A percentile compares a stretch with the other conserved stretches of the same genome.
These are phyloP conservation scores for Cyclophora albipunctata DNA, from an alignment of 2,888 invertebrate species.

Conservation along the genomic window DNA sequence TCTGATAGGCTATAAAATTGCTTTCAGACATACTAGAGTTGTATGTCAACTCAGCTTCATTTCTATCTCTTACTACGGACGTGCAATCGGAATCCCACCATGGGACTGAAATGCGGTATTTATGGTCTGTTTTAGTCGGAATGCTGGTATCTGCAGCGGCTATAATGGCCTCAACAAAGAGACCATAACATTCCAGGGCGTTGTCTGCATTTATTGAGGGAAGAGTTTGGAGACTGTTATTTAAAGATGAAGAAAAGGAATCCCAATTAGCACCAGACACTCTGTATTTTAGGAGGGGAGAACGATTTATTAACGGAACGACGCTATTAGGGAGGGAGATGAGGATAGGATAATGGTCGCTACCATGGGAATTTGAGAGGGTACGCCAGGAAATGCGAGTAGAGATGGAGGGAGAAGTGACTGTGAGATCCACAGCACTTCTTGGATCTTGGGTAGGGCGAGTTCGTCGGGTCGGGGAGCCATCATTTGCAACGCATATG, in stretches of 20 bases:
- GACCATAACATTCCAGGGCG: neutral
- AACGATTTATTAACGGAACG: neutral
- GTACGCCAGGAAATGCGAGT: conserved; percentile 5
- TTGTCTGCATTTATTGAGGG: neutral
- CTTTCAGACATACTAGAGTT: neutral
- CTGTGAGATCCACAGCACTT: conserved; percentile 20
- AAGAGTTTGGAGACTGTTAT: neutral
- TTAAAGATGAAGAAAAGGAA: neutral
- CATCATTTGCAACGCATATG: conserved; percentile 18
- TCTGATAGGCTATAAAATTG: conserved; percentile 1
- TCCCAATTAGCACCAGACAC: conserved; percentile 7
- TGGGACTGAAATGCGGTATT: neutral
- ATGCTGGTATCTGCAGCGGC: neutral
- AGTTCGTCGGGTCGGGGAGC: conserved; percentile 13
- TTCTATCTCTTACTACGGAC: neutral
- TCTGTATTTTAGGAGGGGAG: conserved; percentile 9
- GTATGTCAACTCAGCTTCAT: conserved; percentile 2
- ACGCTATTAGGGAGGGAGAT: neutral
- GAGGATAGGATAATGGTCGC: conserved; percentile 18
- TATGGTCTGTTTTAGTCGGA: neutral
- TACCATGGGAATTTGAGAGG: conserved; percentile 8
- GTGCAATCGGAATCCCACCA: conserved; percentile 11
- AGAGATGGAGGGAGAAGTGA: conserved; percentile 7
- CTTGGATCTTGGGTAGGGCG: conserved; percentile 9
- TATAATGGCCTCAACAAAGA: neutral